Evolutionary conservation across 2,797 vertebrate species (phyloP).

Genomic region (Phoeniculus purpureus): DNA sequence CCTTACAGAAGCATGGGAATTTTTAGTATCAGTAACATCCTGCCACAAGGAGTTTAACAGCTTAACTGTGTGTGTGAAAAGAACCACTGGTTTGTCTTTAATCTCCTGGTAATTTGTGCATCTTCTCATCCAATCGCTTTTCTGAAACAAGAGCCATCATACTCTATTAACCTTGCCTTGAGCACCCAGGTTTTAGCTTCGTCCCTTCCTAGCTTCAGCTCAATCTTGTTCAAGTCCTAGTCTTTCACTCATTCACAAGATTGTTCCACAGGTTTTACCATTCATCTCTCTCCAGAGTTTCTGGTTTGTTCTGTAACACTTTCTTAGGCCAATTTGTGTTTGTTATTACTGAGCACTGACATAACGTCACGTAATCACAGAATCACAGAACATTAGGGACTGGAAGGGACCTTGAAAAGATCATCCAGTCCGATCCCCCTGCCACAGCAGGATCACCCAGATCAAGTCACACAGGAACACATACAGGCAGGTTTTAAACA

Average conservation of each 20-base stretch:
- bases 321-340: not conserved
- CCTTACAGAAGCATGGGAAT: not conserved
- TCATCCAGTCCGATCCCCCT: too few species aligned
- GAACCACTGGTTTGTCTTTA: constrained; percentile 18
- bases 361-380: too few species aligned
- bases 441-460: too few species aligned
- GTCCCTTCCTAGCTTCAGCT: not conserved
- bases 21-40: constrained; percentile 1
- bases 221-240: not conserved
- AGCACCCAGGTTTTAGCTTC: not conserved
- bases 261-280: not conserved
- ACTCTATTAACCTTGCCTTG: constrained; percentile 8
- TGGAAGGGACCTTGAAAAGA: too few species aligned
- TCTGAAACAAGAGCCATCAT: constrained; percentile 25
- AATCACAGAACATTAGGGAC: too few species aligned
- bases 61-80: not conserved
- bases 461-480: too few species aligned
- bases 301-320: not conserved
- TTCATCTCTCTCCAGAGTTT: not conserved
- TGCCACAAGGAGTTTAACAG: not conserved
- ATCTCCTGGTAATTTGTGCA: not conserved
- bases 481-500: too few species aligned
- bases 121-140: not conserved
- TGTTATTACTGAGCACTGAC: not conserved
- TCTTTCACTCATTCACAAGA: not conserved